Percentiles rank a stretch among this genome's conserved stretches.
phyloP scores from a whole-genome alignment of 2,797 vertebrate species.

The Dallia pectoralis region DNA sequence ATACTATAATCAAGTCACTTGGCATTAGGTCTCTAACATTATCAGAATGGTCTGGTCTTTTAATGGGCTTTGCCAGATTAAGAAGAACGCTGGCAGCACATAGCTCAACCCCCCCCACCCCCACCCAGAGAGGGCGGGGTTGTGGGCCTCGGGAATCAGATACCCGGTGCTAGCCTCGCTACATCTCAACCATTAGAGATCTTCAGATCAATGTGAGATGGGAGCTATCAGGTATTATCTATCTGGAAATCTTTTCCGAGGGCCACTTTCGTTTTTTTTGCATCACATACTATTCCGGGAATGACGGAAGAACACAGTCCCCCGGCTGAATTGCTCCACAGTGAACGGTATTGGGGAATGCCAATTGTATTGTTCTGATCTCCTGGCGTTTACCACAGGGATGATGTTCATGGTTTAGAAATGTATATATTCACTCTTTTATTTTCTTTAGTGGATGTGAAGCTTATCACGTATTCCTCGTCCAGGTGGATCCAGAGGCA shows the following conservation, averaged over 20 bases:
- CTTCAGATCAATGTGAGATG: constrained; percentile 13
- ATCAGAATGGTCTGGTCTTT: constrained; percentile 53
- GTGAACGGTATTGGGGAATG: not conserved
- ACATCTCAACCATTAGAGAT: constrained; percentile 24
- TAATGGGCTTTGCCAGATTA: constrained; percentile 58
- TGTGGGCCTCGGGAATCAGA: constrained; percentile 36
- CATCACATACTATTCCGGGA: not conserved
- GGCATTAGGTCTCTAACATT: constrained; percentile 58
- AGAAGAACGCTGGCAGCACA: constrained; percentile 44
- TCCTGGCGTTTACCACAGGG: too few species aligned
- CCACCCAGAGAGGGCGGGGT: constrained; percentile 33
- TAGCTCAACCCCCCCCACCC: constrained; percentile 16
- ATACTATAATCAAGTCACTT: constrained; percentile 62
- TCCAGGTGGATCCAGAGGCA: too few species aligned
- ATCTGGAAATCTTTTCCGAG: not conserved
- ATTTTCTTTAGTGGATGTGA: too few species aligned
- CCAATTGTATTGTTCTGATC: too few species aligned
- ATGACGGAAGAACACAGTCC: not conserved
- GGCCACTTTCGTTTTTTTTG: not conserved
- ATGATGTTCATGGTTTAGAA: too few species aligned
- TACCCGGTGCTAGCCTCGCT: constrained; percentile 7
- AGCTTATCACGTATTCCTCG: too few species aligned
- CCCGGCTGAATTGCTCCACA: not conserved
- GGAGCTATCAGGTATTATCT: constrained; percentile 33
- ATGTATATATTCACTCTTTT: too few species aligned